These are phyloP conservation scores for Reticulitermes lucifugus DNA, from an alignment of 2,888 invertebrate genomes.

Conservation along the genomic window DNA sequence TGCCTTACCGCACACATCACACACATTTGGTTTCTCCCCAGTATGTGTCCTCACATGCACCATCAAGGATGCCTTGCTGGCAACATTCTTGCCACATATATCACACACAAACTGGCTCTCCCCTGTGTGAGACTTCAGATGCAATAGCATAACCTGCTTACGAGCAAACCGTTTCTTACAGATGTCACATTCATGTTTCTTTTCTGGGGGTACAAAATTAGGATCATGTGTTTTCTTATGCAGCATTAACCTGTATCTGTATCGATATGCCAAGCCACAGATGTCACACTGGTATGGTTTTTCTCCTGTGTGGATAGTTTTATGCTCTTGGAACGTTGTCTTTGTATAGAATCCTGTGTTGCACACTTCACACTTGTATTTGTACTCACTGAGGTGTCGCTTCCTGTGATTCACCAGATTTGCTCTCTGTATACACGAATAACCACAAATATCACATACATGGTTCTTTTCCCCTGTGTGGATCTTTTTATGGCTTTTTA, in stretches of 20 bases:
- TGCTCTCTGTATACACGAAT: slow-evolving; percentile 62
- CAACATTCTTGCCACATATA: slow-evolving; percentile 72
- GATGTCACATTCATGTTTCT: slow-evolving; percentile 62
- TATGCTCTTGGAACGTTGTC: slow-evolving; percentile 68
- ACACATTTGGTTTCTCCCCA: slow-evolving; percentile 72
- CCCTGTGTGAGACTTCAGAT: slow-evolving; percentile 60
- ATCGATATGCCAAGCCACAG: slow-evolving; percentile 60
- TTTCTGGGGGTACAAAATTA: slow-evolving; percentile 59
- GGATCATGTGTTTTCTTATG: slow-evolving; percentile 60
- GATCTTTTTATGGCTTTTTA: slow-evolving; percentile 52
- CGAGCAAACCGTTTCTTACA: slow-evolving; percentile 62
- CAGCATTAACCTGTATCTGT: slow-evolving; percentile 47
- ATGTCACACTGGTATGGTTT: slow-evolving; percentile 68
- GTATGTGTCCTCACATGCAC: slow-evolving; percentile 73
- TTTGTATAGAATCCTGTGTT: slow-evolving; percentile 69
- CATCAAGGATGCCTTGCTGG: slow-evolving; percentile 70
- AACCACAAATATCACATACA: slow-evolving; percentile 60
- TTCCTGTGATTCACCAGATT: slow-evolving; percentile 68
- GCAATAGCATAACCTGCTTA: slow-evolving; percentile 61
- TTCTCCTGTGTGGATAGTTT: slow-evolving; percentile 69
- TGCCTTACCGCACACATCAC: slow-evolving; percentile 65
- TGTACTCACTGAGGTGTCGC: slow-evolving; percentile 69
- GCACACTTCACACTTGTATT: slow-evolving; percentile 68
- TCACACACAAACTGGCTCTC: slow-evolving; percentile 38
- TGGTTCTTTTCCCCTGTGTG: slow-evolving; percentile 54